Base-by-base conservation (phyloP, 2,888 invertebrate genomes). In the Dichetophora obliterata region DNA sequence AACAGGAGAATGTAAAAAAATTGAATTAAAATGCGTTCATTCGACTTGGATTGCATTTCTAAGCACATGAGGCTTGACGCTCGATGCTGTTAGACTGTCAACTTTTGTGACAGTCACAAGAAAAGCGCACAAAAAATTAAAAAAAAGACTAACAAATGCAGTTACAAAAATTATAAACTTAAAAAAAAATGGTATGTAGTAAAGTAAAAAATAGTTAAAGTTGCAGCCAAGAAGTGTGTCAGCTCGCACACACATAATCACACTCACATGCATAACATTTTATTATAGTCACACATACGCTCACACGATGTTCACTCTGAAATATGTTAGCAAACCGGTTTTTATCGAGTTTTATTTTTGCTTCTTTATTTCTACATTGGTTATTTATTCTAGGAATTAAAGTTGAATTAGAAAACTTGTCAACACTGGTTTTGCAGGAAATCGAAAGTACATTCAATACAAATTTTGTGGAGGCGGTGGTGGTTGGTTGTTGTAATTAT, bases 381-480 rank as follows among this genome's bases (percentile, higher is more conserved):
- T 52, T 52, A 69, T 69, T 52, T 52, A 69, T 69, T 69, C 34
- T 69, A 54, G 34, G 52, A 54, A 69, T 69, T 54, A n/a, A 34
- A 52, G 27, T 68, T 69, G 69, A 52, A 31, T 54, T 31, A 27
- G n/a, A 52, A 27, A 27, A n/a, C 27, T 31, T 31, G 69, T 27
- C 69, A 69, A 69, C 52, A 16, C 52, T 69, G 66, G 6, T 66
- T 66, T 52, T 54, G 24, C 31, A 19, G 31, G 69, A 69, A 69
- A 69, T 69, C 69, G 52, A 69, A 69, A 69, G 54, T 69, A 54
- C 31, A 59, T 22, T 22, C 22, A 27, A 59, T 59, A 14, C 16
- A 27, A 59, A 22, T 3, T 24, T 22, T 24, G 57, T 43, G 43
- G 43, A 43, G 43, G 43, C 43, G 43, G 43, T 43, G 37, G 5